Conservation (phyloP, 1,140 invertebrate genomes). For the Drosophila virilis region DNA sequence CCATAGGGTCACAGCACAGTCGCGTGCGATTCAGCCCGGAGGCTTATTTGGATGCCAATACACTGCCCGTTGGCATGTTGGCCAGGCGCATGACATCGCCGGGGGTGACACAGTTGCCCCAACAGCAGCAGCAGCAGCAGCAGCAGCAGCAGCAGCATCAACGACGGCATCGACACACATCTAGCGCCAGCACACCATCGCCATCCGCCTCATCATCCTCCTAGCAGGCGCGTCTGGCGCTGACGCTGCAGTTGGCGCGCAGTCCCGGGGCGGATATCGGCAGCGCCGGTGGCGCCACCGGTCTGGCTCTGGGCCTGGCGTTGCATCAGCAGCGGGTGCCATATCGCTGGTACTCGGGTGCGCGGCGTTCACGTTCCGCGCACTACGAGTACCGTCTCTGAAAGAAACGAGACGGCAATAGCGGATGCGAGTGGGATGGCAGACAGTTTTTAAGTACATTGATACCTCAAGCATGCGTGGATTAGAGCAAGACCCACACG, state of each 20-base stretch:
- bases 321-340: slow-evolving; percentile 67
- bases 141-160: slow-evolving; percentile 45
- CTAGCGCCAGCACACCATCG: slow-evolving; percentile 67
- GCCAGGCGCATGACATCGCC: slow-evolving; percentile 62
- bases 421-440: background rate
- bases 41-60: slow-evolving; percentile 85
- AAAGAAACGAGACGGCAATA: slow-evolving; percentile 21
- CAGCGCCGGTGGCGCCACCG: slow-evolving; percentile 18
- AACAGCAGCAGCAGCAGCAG: slow-evolving; percentile 28
- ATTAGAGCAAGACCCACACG: slow-evolving; percentile 16
- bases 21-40: slow-evolving; percentile 93
- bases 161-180: slow-evolving; percentile 63
- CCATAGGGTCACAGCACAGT: slow-evolving; percentile 86
- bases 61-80: slow-evolving; percentile 46
- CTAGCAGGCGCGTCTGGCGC: slow-evolving; percentile 79
- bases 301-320: slow-evolving; percentile 38
- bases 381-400: slow-evolving; percentile 79
- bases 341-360: slow-evolving; percentile 81
- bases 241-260: slow-evolving; percentile 76
- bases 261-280: slow-evolving; percentile 76
- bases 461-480: slow-evolving; percentile 37
- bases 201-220: slow-evolving; percentile 75
- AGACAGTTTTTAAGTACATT: slow-evolving; percentile 27
- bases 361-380: slow-evolving; percentile 77
- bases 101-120: slow-evolving; percentile 6